Conservation (phyloP, 23 tunicate species). For the Trididemnum clinides region DNA sequence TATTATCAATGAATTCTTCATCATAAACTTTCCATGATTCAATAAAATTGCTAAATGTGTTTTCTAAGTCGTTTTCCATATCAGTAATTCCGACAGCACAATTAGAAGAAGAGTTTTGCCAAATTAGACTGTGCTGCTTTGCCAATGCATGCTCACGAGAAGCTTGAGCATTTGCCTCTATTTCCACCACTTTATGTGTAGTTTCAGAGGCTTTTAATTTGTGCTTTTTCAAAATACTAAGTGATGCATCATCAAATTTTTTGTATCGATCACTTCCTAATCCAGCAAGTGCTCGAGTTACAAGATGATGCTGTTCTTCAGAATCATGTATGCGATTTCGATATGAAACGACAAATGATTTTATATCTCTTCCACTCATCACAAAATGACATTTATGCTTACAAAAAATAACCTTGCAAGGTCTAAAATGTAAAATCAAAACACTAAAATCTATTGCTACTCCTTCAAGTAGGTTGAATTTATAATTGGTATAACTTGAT, state of each 20-base stretch:
- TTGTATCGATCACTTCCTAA: conserved; percentile 62
- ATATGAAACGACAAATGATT: conserved; percentile 51
- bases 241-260: neutral
- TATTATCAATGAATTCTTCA: conserved; percentile 2
- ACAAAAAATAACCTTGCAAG: no score
- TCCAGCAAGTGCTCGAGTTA: conserved; percentile 63
- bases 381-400: no score
- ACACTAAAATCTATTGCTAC: no score
- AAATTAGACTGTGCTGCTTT: conserved; percentile 1
- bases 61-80: conserved; percentile 33
- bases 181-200: neutral
- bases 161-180: neutral
- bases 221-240: neutral
- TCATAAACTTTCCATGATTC: neutral
- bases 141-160: neutral
- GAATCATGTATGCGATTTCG: conserved; percentile 52
- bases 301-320: conserved; percentile 71
- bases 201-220: neutral
- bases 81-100: neutral
- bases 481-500: no score
- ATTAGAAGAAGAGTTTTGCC: conserved; percentile 24
- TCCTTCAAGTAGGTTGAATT: no score
- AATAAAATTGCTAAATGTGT: neutral
- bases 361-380: conserved; percentile 83
- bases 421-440: no score